Percentiles rank a stretch among this genome's conserved stretches.
Conservation (phyloP, 2,113 vertebrate species). For the Phaethon lepturus region DNA sequence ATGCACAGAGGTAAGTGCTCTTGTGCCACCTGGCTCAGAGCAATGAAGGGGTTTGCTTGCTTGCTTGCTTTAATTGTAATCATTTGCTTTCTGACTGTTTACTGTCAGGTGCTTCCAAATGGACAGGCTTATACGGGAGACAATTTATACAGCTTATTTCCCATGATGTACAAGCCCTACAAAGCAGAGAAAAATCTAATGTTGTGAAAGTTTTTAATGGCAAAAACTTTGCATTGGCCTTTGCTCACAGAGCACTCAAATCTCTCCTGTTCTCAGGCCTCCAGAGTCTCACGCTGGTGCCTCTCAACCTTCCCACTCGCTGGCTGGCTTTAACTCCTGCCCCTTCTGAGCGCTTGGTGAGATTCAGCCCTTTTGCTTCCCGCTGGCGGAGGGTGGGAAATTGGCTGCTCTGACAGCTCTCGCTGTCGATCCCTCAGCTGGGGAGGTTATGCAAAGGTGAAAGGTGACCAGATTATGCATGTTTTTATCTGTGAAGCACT, state of each 20-base stretch:
- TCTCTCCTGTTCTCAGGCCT: background rate
- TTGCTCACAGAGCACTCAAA: background rate
- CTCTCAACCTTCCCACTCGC: background rate
- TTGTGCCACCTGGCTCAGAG: background rate
- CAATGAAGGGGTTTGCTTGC: background rate
- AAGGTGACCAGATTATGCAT: background rate
- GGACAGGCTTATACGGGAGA: background rate
- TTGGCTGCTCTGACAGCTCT: background rate
- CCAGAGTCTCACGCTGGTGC: background rate
- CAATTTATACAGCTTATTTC: background rate
- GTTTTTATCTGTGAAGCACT: background rate
- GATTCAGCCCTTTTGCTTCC: background rate
- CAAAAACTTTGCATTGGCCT: background rate
- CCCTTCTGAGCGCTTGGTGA: background rate
- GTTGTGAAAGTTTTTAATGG: background rate
- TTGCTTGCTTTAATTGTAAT: background rate
- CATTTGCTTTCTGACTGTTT: background rate
- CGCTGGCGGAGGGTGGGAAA: background rate
- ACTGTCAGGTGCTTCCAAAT: constrained; percentile 11
- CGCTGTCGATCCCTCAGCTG: accelerated
- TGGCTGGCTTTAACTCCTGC: background rate
- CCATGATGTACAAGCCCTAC: background rate
- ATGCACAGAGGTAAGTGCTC: constrained; percentile 29
- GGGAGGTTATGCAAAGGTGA: background rate
- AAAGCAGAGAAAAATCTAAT: background rate